phyloP scores from a whole-genome alignment of 1,140 invertebrate genomes.

The Pararge aegeria region DNA sequence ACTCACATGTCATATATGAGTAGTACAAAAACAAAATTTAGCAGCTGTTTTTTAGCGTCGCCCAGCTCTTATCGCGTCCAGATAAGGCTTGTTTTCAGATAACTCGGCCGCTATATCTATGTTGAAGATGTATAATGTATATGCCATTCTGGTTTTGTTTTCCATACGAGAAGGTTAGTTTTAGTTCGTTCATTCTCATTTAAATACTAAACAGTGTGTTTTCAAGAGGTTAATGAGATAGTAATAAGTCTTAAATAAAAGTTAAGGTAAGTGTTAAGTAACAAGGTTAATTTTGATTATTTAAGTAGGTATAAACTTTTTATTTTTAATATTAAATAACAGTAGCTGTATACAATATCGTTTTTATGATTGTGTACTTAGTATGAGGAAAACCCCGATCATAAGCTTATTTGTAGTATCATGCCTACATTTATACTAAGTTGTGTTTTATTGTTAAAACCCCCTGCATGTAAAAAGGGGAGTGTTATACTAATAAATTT shows the following conservation, averaged over 20 bases:
- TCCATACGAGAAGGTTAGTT: not conserved
- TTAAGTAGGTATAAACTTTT: too few relatives aligned
- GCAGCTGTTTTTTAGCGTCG: conserved; percentile 1
- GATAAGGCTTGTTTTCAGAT: conserved; percentile 5
- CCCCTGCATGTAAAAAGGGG: too few relatives aligned
- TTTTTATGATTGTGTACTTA: too few relatives aligned
- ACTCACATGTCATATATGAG: conserved; percentile 2
- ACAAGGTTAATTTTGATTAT: not conserved
- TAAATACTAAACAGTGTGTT: not conserved
- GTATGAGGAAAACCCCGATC: too few relatives aligned
- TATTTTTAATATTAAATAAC: too few relatives aligned
- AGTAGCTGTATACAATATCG: too few relatives aligned
- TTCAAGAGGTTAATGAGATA: not conserved
- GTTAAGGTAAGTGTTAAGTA: not conserved
- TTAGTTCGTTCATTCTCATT: not conserved
- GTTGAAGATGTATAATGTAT: not conserved
- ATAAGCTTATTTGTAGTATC: not conserved
- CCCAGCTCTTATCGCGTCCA: not conserved
- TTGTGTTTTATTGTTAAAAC: too few relatives aligned
- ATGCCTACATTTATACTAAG: too few relatives aligned
- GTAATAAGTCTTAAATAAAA: not conserved
- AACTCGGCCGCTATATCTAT: not conserved
- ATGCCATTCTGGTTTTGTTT: not conserved
- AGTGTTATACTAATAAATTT: too few relatives aligned
- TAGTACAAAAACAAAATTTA: conserved; percentile 6